Percentiles rank a stretch among this genome's conserved stretches.
These are phyloP conservation scores for Elmis aenea DNA, from an alignment of 2,888 invertebrate species.

Conservation along the genomic window DNA sequence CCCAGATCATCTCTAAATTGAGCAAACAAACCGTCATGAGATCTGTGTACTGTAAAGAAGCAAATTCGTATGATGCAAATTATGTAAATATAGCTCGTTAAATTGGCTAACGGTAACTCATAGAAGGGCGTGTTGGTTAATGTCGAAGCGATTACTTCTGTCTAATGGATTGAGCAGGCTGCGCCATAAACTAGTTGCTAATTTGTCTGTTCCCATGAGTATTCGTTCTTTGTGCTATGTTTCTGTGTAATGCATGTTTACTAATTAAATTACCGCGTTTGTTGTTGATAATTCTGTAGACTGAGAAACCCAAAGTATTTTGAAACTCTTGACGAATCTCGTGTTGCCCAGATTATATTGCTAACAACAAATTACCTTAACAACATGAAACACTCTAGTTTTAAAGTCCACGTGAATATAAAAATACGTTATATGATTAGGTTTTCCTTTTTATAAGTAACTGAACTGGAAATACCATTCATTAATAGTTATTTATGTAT, in stretches of 20 bases:
- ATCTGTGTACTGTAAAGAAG: slow-evolving; percentile 1
- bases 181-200: slow-evolving; percentile 7
- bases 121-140: slow-evolving; percentile 9
- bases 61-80: slow-evolving; percentile 6
- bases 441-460: too few relatives aligned
- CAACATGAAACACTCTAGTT: too few relatives aligned
- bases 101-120: slow-evolving; percentile 9
- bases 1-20: too few relatives aligned
- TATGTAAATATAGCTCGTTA: slow-evolving; percentile 7
- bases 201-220: slow-evolving; percentile 3
- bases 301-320: slow-evolving; percentile 2
- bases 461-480: too few relatives aligned
- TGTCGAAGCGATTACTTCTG: slow-evolving; percentile 8
- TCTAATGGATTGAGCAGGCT: slow-evolving; percentile 6
- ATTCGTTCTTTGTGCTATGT: slow-evolving; percentile 1
- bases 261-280: slow-evolving; percentile 4
- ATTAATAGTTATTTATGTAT: too few relatives aligned
- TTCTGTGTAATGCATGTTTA: slow-evolving; percentile 6
- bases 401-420: too few relatives aligned
- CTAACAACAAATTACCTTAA: too few relatives aligned
- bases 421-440: too few relatives aligned
- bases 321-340: slow-evolving; percentile 4
- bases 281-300: slow-evolving; percentile 4
- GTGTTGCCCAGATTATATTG: too few relatives aligned
- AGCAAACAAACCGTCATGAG: too few relatives aligned